A percentile compares a stretch with the other conserved stretches of the same genome.
Evolutionary conservation across 2,797 vertebrate species (phyloP).

Genomic region (Halcyon badia): DNA sequence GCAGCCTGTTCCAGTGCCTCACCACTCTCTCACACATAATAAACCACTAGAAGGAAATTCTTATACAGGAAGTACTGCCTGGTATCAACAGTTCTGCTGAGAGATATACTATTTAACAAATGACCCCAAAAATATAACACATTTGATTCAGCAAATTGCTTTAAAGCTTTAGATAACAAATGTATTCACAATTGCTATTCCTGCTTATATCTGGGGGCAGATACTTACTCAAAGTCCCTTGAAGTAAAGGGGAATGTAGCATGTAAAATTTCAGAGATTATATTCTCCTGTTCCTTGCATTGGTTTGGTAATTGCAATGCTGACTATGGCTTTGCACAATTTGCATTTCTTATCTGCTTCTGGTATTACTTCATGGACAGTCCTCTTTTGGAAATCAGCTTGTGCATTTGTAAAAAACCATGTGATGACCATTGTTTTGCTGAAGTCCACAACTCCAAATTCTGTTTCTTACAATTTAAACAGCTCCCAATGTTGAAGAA

Average conservation of each 20-base stretch:
- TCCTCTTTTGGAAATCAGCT: background rate
- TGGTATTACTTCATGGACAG: background rate
- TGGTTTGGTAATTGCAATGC: background rate
- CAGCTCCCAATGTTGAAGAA: background rate
- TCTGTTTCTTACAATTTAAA: background rate
- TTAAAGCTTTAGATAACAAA: background rate
- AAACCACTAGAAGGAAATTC: background rate
- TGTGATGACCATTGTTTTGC: background rate
- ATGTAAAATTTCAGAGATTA: background rate
- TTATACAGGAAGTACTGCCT: background rate
- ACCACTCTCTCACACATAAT: too few species aligned
- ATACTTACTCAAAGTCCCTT: background rate
- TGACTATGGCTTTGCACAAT: background rate
- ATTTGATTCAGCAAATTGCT: background rate
- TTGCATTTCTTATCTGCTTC: background rate
- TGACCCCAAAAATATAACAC: background rate
- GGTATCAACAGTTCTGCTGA: background rate
- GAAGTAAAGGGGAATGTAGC: background rate
- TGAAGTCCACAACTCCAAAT: background rate
- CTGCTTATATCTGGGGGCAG: background rate
- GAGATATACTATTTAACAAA: background rate
- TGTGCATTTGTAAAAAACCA: background rate
- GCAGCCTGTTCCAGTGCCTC: too few species aligned
- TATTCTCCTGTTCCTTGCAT: background rate
- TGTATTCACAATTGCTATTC: background rate